phyloP scores from a whole-genome alignment of 2,113 vertebrate species.

The Neomonachus schauinslandi region DNA sequence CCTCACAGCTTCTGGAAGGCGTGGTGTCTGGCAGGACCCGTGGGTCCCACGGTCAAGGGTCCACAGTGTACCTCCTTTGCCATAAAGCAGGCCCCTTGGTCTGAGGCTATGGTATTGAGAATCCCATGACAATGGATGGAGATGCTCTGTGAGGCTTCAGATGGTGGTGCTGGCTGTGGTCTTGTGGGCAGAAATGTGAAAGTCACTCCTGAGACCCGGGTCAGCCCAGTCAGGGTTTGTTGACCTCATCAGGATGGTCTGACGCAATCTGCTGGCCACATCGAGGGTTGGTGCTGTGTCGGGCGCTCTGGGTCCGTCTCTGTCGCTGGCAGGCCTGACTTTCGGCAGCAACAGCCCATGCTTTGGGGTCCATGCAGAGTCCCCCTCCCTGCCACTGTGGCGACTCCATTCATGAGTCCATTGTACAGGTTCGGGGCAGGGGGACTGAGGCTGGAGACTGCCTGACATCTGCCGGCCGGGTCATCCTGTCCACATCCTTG shows the following conservation, averaged over 20 bases:
- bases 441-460: background rate
- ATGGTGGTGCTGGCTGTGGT: fast-evolving
- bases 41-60: background rate
- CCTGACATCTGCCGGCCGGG: background rate
- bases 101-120: background rate
- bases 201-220: fast-evolving
- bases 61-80: background rate
- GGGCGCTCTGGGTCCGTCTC: fast-evolving
- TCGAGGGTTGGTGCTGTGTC: fast-evolving
- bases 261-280: too few relatives aligned
- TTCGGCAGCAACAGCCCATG: too few relatives aligned
- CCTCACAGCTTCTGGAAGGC: background rate
- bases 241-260: background rate
- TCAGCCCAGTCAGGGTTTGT: background rate
- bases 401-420: background rate
- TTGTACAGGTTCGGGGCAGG: fast-evolving
- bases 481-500: fast-evolving
- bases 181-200: background rate
- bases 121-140: too few relatives aligned
- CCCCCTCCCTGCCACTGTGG: background rate
- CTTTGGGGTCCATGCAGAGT: background rate
- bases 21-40: background rate
- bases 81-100: background rate
- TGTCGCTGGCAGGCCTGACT: background rate
- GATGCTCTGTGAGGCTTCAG: background rate